phyloP scores from a whole-genome alignment of 2,797 vertebrate species.

The Argyrosomus regius region DNA sequence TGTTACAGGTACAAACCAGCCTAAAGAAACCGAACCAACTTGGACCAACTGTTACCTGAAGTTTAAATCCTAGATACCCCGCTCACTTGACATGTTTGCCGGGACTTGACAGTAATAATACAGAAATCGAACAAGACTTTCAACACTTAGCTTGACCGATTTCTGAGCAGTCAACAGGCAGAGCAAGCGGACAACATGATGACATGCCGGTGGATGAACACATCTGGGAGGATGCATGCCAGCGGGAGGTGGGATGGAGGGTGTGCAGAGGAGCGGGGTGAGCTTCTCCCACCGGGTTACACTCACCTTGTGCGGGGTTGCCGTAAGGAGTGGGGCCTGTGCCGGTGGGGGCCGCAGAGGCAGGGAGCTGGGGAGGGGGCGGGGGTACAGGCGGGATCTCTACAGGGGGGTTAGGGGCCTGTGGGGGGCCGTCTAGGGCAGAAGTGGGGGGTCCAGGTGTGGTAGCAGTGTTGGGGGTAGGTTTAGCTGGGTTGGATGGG shows the following conservation, averaged over 20 bases:
- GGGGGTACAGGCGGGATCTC: slow-evolving; percentile 94
- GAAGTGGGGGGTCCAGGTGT: slow-evolving; percentile 85
- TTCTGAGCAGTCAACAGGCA: background rate
- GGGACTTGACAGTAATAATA: too few species aligned
- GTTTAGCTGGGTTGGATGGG: slow-evolving; percentile 84
- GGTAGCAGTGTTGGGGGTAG: slow-evolving; percentile 78
- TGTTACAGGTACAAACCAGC: background rate
- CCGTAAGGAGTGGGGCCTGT: slow-evolving; percentile 85
- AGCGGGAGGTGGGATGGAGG: slow-evolving; percentile 31
- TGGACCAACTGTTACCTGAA: background rate
- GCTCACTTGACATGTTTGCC: too few species aligned
- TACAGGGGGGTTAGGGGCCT: slow-evolving; percentile 77
- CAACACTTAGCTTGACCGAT: background rate
- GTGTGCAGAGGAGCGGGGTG: slow-evolving; percentile 18
- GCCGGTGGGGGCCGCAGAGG: slow-evolving; percentile 87
- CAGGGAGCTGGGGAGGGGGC: slow-evolving; percentile 94
- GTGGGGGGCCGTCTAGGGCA: slow-evolving; percentile 80
- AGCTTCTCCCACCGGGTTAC: slow-evolving; percentile 49
- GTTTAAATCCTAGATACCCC: too few species aligned
- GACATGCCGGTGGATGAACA: background rate
- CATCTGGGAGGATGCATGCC: slow-evolving; percentile 1
- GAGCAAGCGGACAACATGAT: slow-evolving; percentile 1
- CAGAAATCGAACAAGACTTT: too few species aligned
- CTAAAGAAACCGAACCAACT: too few species aligned
- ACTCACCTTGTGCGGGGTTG: slow-evolving; percentile 96